Conservation (phyloP, 2,797 vertebrate species). For the Notoglanidium macrostoma region DNA sequence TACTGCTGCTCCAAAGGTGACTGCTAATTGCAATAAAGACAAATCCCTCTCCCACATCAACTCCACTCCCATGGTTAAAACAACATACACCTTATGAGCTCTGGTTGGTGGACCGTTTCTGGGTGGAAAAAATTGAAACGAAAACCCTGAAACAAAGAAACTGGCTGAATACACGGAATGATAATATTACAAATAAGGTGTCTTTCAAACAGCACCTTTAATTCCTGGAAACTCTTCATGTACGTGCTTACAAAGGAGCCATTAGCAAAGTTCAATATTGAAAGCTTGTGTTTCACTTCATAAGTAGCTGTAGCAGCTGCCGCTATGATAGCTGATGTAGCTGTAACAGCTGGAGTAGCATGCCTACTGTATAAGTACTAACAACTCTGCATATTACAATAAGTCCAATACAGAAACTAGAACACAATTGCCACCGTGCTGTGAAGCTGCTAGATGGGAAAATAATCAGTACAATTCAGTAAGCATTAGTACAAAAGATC, state of each 20-base stretch:
- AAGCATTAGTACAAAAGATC: not conserved
- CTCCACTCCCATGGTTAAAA: not conserved
- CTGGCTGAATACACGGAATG: not conserved
- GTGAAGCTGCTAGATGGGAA: not conserved
- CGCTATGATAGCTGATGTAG: not conserved
- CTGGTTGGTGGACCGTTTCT: not conserved
- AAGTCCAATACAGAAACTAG: not conserved
- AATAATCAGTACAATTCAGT: not conserved
- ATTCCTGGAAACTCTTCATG: not conserved
- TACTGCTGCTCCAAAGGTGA: not conserved
- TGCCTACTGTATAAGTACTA: slow-evolving; percentile 13
- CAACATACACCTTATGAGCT: not conserved
- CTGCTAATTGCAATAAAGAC: not conserved
- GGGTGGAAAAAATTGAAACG: not conserved
- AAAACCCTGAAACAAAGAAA: not conserved
- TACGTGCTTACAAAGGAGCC: not conserved
- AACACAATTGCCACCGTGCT: not conserved
- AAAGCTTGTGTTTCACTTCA: slow-evolving; percentile 10
- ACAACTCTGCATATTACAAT: not conserved
- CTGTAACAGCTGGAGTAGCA: slow-evolving; percentile 16
- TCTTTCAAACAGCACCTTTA: not conserved
- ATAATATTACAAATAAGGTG: not conserved
- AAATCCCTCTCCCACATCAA: not conserved
- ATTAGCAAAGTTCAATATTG: not conserved
- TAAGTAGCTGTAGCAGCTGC: slow-evolving; percentile 1